Percentiles rank a stretch among this genome's conserved stretches.
These are phyloP conservation scores for Glyphotaelius pellucidus DNA, from an alignment of 2,888 invertebrate species.

Conservation along the genomic window DNA sequence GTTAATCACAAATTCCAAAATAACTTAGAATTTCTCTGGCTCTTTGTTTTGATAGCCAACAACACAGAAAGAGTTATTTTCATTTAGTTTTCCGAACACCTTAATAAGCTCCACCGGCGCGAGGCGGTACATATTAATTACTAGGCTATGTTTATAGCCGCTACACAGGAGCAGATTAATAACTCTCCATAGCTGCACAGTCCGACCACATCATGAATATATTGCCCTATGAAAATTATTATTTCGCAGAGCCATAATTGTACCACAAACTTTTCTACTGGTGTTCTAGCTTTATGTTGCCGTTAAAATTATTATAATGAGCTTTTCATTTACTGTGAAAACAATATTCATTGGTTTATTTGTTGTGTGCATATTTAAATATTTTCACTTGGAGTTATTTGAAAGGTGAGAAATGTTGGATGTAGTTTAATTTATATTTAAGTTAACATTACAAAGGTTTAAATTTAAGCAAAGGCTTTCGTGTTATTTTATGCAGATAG, in stretches of 20 bases:
- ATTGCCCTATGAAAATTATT: conserved; percentile 30
- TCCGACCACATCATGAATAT: conserved; percentile 13
- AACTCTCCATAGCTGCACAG: conserved; percentile 27
- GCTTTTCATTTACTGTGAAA: not conserved
- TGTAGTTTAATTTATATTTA: not conserved
- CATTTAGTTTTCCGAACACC: conserved; percentile 16
- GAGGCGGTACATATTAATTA: conserved; percentile 35
- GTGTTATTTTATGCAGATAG: no score
- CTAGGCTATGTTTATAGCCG: conserved; percentile 52
- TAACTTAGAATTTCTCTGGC: not conserved
- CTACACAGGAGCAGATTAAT: conserved; percentile 51
- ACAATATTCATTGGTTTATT: not conserved
- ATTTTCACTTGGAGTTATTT: not conserved
- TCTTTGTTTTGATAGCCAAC: not conserved
- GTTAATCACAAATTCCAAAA: not conserved
- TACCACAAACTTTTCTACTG: not conserved
- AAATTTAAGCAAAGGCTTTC: no score
- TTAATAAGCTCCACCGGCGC: conserved; percentile 28
- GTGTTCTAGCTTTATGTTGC: not conserved
- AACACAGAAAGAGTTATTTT: not conserved
- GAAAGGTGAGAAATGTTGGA: not conserved
- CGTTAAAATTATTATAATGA: not conserved
- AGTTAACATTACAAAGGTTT: no score
- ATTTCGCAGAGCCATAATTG: not conserved
- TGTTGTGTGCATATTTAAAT: not conserved